Conservation (phyloP, 2,797 vertebrate genomes). For the Danio jaintianensis region DNA sequence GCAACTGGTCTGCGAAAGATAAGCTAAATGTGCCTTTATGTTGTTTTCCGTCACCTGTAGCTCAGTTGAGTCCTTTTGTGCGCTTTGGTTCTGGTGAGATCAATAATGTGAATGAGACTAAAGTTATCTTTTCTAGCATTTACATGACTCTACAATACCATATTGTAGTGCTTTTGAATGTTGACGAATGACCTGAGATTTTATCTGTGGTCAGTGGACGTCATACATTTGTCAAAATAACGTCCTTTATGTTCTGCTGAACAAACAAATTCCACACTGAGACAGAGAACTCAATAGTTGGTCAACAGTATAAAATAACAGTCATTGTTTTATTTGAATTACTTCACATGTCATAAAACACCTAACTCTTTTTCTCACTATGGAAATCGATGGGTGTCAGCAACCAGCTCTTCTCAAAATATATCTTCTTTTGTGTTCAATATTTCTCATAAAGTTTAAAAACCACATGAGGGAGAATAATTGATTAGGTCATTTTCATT, state of each 20-base stretch:
- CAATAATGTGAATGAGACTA: constrained; percentile 1
- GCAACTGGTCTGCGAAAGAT: constrained; percentile 25
- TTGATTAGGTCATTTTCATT: too few relatives aligned
- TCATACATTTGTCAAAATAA: not conserved
- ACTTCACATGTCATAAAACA: too few relatives aligned
- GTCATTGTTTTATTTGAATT: too few relatives aligned
- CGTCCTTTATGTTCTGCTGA: not conserved
- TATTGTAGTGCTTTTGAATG: constrained; percentile 43
- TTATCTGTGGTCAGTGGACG: not conserved
- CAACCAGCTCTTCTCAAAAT: too few relatives aligned
- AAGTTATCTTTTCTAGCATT: constrained; percentile 8
- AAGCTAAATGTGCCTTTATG: not conserved
- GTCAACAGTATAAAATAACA: too few relatives aligned
- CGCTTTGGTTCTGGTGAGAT: constrained; percentile 26
- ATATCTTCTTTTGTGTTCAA: too few relatives aligned
- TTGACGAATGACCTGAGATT: not conserved
- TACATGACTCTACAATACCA: constrained; percentile 23
- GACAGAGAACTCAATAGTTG: too few relatives aligned
- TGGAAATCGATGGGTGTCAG: too few relatives aligned
- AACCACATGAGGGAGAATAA: too few relatives aligned
- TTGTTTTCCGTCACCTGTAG: constrained; percentile 5
- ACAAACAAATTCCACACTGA: too few relatives aligned
- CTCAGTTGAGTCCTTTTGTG: not conserved
- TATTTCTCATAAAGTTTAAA: too few relatives aligned
- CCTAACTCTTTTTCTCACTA: too few relatives aligned